Evolutionary conservation across 2,113 vertebrate species (phyloP).

Genomic region (Cephalopterus ornatus): DNA sequence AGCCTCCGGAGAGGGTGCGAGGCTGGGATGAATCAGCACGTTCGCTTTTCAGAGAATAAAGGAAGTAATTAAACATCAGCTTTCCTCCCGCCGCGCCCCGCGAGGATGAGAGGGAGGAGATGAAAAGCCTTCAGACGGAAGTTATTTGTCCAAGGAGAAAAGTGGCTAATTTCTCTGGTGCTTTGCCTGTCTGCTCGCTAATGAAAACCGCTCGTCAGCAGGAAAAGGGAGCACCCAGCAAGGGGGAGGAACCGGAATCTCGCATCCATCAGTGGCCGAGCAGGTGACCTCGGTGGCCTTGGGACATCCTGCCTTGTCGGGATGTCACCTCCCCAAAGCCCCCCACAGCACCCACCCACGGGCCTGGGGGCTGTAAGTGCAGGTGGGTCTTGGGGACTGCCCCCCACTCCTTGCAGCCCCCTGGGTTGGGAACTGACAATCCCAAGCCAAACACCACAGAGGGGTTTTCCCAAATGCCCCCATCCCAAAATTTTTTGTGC

Average conservation of each 20-base stretch:
- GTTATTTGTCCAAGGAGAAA: constrained; percentile 58
- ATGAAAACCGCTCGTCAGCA: constrained; percentile 15
- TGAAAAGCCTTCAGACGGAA: constrained; percentile 54
- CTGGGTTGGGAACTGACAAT: accelerated
- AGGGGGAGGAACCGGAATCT: background rate
- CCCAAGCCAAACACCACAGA: background rate
- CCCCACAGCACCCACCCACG: accelerated
- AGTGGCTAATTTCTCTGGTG: constrained; percentile 32
- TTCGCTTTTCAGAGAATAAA: constrained; percentile 9
- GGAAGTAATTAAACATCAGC: constrained; percentile 56
- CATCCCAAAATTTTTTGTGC: accelerated
- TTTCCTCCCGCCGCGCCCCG: background rate
- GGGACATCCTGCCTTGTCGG: background rate
- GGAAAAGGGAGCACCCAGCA: background rate
- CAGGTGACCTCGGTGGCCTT: background rate
- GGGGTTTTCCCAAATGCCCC: background rate
- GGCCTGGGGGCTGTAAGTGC: background rate
- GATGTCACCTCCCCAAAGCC: background rate
- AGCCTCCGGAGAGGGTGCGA: background rate
- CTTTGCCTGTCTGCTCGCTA: constrained; percentile 8
- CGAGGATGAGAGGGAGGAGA: constrained; percentile 28
- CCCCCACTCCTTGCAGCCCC: background rate
- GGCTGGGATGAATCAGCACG: constrained; percentile 47
- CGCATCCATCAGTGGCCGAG: background rate
- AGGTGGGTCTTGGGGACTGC: accelerated